These are phyloP conservation scores for Pegoplata infirma DNA, from an alignment of 2,888 invertebrate genomes.

Conservation along the genomic window DNA sequence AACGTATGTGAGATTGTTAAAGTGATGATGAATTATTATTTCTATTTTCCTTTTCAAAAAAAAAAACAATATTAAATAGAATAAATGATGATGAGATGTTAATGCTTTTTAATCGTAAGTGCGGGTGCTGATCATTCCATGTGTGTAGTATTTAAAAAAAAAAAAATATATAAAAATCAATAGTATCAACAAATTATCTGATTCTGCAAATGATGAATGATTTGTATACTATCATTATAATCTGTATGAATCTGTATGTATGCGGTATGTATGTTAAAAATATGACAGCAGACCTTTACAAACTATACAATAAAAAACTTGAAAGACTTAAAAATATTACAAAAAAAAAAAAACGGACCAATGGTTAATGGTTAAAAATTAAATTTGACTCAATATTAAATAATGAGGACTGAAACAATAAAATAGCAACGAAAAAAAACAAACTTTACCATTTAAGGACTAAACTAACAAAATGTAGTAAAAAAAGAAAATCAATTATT, in stretches of 20 bases:
- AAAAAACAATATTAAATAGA: slow-evolving; percentile 22
- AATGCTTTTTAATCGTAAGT: slow-evolving; percentile 42
- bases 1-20: slow-evolving; percentile 49
- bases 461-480: not conserved
- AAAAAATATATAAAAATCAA: slow-evolving; percentile 15
- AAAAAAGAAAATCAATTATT: no score
- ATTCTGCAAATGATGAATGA: slow-evolving; percentile 17
- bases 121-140: slow-evolving; percentile 62
- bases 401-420: slow-evolving; percentile 7
- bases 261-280: slow-evolving; percentile 31
- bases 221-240: slow-evolving; percentile 13
- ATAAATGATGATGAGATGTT: no score
- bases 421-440: slow-evolving; percentile 13
- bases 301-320: slow-evolving; percentile 26
- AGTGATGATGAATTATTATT: slow-evolving; percentile 19
- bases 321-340: slow-evolving; percentile 24
- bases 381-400: not conserved
- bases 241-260: slow-evolving; percentile 36
- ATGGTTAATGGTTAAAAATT: not conserved
- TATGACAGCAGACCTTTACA: slow-evolving; percentile 47
- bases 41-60: not conserved
- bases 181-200: slow-evolving; percentile 36
- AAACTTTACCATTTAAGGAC: slow-evolving; percentile 44
- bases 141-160: slow-evolving; percentile 49
- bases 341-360: slow-evolving; percentile 13